Conservation (phyloP, 2,888 invertebrate species). For the Ethmia dodecea region DNA sequence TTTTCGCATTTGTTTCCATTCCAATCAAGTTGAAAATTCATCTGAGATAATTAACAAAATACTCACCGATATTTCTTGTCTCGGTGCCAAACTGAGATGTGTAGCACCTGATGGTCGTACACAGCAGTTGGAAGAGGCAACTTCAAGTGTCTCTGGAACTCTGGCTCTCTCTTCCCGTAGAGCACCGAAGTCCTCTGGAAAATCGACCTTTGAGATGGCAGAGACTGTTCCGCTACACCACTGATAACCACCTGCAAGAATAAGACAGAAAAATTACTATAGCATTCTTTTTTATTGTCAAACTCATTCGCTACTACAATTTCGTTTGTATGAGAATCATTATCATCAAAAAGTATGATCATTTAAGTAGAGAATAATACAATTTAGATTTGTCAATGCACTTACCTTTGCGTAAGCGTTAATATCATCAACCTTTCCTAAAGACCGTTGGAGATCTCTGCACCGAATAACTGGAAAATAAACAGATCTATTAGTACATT, state of each 20-base stretch:
- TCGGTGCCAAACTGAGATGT: slow-evolving; percentile 92
- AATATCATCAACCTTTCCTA: slow-evolving; percentile 80
- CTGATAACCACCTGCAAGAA: slow-evolving; percentile 75
- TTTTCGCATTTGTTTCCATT: too few species aligned
- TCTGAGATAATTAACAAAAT: too few species aligned
- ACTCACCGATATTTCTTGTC: slow-evolving; percentile 87
- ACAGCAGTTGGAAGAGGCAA: slow-evolving; percentile 77
- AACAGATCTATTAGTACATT: slow-evolving; percentile 2
- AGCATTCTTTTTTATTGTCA: neutral
- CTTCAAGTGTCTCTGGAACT: slow-evolving; percentile 87
- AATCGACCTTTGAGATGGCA: slow-evolving; percentile 73
- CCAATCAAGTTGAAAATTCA: too few species aligned
- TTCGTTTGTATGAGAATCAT: too few species aligned
- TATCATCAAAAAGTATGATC: too few species aligned
- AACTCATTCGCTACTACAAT: neutral
- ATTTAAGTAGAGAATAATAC: too few species aligned
- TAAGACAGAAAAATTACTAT: neutral
- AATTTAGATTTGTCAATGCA: neutral
- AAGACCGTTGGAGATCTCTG: slow-evolving; percentile 82
- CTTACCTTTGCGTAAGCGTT: slow-evolving; percentile 89
- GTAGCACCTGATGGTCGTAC: slow-evolving; percentile 79
- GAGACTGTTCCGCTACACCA: slow-evolving; percentile 54
- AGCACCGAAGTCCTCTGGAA: slow-evolving; percentile 90
- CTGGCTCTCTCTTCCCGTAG: slow-evolving; percentile 85
- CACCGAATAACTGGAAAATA: slow-evolving; percentile 85